Evolutionary conservation across 2,888 invertebrate species (phyloP), one percentile per base, ranked within the genome.

Genomic region (Limenitis camilla): DNA sequence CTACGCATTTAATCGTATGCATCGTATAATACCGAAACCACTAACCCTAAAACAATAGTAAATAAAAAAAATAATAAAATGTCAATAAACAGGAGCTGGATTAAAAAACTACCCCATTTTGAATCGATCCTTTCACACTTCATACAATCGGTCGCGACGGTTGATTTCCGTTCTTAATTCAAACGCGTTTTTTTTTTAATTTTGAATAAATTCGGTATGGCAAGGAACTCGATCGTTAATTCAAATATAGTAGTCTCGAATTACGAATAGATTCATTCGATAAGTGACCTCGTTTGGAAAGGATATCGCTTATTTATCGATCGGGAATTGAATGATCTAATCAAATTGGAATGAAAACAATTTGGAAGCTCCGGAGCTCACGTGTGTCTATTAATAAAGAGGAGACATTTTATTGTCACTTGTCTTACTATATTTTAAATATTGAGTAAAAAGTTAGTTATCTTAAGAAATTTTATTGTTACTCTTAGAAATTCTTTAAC

Each of bases 61-160:
- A 68, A 67, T n/a, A 72, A 76, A 65, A 67, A 63, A 35, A 63
- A 68, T 66, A 71, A 74, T 72, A 72, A 62, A 77, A 81, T 80
- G 76, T 79, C 81, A 78, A 82, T 82, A 82, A 74, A 70, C 71
- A 68, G 69, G 69, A 72, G 66, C 70, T 56, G 68, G 67, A 65
- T 69, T 63, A 70, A 74, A 78, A 76, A 78, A 78, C 70, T 67
- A 67, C 68, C 72, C 74, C 78, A 69, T 76, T 79, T 77, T 69
- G 76, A 83, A 86, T 86, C 86, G 81, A 86, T 85, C 80, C 80
- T 78, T 82, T 86, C 85, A 86, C 86, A 87, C 86, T 86, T 86
- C 63, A 76, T 76, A 82, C 84, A 81, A 84, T 77, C 74, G 73
- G 66, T 67, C 72, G 70, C 74, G 86, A 82, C 86, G 84, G 83